Conservation (phyloP, 2,888 invertebrate genomes). For the Andrena camellia region DNA sequence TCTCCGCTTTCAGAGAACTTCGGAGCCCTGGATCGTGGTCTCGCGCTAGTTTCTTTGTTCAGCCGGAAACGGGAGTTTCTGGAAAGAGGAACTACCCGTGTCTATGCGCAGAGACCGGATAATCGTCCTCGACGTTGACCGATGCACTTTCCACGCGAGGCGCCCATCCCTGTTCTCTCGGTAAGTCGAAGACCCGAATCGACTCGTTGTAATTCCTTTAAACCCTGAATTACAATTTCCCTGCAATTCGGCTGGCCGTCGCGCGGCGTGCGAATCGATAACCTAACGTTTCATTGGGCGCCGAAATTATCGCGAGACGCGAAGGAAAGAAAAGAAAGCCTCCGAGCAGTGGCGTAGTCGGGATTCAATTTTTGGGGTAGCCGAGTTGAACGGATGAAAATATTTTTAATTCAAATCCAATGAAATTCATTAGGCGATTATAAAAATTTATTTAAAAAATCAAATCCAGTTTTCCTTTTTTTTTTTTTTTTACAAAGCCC, state of each 20-base stretch:
- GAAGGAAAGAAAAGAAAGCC: constrained; percentile 9
- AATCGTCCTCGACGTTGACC: not conserved
- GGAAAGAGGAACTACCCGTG: not conserved
- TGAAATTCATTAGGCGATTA: too few relatives aligned
- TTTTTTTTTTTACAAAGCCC: too few relatives aligned
- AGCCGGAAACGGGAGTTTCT: not conserved
- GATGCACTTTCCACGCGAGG: not conserved
- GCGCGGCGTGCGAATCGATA: not conserved
- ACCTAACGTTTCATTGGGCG: not conserved
- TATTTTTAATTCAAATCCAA: too few relatives aligned
- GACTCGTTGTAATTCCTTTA: not conserved
- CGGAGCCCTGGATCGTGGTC: constrained; percentile 18
- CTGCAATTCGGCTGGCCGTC: not conserved
- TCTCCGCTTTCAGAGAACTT: constrained; percentile 1
- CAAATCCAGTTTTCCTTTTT: too few relatives aligned
- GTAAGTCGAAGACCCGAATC: not conserved
- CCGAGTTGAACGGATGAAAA: too few relatives aligned
- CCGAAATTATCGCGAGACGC: constrained; percentile 10
- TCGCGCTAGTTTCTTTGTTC: not conserved
- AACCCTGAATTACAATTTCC: not conserved
- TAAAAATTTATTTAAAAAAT: too few relatives aligned
- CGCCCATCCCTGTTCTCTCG: constrained; percentile 1
- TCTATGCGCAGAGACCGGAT: not conserved
- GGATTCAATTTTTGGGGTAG: too few relatives aligned
- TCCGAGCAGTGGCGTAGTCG: too few relatives aligned